These are phyloP conservation scores for Podarcis lilfordi DNA, from an alignment of 2,797 vertebrate species.

Conservation along the genomic window DNA sequence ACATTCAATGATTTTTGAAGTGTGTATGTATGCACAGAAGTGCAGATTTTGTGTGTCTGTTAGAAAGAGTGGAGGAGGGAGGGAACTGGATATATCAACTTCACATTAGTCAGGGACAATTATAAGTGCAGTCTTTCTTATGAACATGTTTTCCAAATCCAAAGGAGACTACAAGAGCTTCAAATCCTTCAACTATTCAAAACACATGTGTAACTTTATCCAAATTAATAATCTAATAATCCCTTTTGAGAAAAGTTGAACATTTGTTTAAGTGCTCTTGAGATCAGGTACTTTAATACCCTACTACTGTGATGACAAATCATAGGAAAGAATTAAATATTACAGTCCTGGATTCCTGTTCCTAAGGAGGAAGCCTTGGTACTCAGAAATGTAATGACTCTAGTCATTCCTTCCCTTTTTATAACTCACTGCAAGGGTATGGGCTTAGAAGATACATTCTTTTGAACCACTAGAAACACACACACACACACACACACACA, in stretches of 20 bases:
- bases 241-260: slow-evolving; percentile 1
- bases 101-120: background rate
- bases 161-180: background rate
- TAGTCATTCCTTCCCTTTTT: background rate
- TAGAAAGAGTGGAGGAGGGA: background rate
- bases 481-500: background rate
- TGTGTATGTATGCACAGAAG: background rate
- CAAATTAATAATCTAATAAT: background rate
- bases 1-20: background rate
- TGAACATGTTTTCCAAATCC: background rate
- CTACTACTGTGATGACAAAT: background rate
- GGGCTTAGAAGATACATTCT: slow-evolving; percentile 1
- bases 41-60: background rate
- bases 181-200: background rate
- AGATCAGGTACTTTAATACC: background rate
- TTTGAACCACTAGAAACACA: background rate
- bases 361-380: background rate
- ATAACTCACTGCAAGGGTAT: background rate
- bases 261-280: background rate
- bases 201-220: slow-evolving; percentile 2
- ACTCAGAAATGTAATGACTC: background rate
- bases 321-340: slow-evolving; percentile 14
- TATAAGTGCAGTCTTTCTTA: background rate
- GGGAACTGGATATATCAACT: background rate
- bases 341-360: background rate